These are phyloP conservation scores for Lithobius niger DNA, from an alignment of 1,140 invertebrate genomes.

Conservation along the genomic window DNA sequence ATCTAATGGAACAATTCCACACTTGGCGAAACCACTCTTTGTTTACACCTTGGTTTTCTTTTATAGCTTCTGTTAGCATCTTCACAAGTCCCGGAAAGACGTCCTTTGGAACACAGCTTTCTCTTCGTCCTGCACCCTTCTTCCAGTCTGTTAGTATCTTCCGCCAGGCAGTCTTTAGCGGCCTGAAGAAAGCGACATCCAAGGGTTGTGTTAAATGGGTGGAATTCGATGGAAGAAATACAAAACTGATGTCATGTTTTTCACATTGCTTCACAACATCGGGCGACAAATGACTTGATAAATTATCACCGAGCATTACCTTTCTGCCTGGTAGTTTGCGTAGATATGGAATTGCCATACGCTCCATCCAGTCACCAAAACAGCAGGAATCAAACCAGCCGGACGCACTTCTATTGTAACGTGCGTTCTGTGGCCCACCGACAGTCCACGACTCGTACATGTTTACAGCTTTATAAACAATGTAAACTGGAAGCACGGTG, in stretches of 20 bases:
- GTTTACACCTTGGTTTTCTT: conserved; percentile 16
- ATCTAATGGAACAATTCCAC: conserved; percentile 22
- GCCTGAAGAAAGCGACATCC: conserved; percentile 20
- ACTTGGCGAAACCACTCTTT: conserved; percentile 21
- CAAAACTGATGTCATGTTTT: conserved; percentile 27
- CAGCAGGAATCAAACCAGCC: conserved; percentile 28
- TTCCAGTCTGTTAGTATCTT: conserved; percentile 22
- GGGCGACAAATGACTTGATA: conserved; percentile 27
- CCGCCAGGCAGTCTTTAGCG: conserved; percentile 17
- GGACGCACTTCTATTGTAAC: conserved; percentile 19
- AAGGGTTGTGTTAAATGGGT: conserved; percentile 19
- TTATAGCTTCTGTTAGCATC: conserved; percentile 15
- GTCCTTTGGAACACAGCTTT: conserved; percentile 1
- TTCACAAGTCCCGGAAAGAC: conserved; percentile 15
- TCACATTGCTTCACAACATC: conserved; percentile 24
- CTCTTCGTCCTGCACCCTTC: conserved; percentile 2
- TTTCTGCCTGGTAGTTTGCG: conserved; percentile 22
- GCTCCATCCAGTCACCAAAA: conserved; percentile 27
- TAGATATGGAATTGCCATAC: conserved; percentile 17
- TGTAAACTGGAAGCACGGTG: conserved; percentile 16
- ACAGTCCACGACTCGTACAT: conserved; percentile 23
- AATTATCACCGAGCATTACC: conserved; percentile 32
- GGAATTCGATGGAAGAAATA: conserved; percentile 28
- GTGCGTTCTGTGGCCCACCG: conserved; percentile 20
- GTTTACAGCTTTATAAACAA: conserved; percentile 23